Evolutionary conservation across 2,113 vertebrate genomes (phyloP).

Genomic region (Paradoxurus hermaphroditus): DNA sequence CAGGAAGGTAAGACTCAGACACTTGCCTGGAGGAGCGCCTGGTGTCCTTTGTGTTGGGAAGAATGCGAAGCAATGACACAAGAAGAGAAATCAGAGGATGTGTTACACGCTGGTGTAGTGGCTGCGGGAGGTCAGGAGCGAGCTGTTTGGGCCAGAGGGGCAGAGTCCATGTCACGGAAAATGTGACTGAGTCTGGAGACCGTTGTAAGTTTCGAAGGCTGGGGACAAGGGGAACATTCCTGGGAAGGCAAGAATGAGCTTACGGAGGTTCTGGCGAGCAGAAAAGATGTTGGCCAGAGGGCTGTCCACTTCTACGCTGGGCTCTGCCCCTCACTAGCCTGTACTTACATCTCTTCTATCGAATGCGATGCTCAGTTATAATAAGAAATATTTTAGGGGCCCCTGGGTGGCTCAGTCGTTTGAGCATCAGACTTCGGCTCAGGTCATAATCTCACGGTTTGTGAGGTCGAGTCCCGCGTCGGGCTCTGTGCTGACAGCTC

Average conservation of each 20-base stretch:
- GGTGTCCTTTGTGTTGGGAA: neutral
- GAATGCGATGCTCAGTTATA: neutral
- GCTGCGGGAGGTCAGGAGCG: neutral
- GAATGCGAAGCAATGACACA: neutral
- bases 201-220: neutral
- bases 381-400: neutral
- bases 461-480: no score
- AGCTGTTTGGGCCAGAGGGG: neutral
- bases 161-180: constrained; percentile 28
- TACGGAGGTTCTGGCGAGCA: neutral
- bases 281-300: neutral
- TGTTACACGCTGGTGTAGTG: neutral
- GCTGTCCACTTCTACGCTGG: rapidly evolving
- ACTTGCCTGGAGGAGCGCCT: neutral
- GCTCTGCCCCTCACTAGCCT: neutral
- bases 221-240: neutral
- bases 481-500: no score
- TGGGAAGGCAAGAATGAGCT: neutral
- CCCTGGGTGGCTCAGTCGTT: no score
- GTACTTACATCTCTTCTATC: neutral
- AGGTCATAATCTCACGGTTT: no score
- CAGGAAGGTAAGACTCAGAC: neutral
- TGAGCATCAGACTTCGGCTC: no score
- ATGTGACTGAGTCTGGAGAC: constrained; percentile 6
- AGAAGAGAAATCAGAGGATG: neutral